Base-by-base conservation (phyloP, 2,113 vertebrate species). In the Gavialis gangeticus region DNA sequence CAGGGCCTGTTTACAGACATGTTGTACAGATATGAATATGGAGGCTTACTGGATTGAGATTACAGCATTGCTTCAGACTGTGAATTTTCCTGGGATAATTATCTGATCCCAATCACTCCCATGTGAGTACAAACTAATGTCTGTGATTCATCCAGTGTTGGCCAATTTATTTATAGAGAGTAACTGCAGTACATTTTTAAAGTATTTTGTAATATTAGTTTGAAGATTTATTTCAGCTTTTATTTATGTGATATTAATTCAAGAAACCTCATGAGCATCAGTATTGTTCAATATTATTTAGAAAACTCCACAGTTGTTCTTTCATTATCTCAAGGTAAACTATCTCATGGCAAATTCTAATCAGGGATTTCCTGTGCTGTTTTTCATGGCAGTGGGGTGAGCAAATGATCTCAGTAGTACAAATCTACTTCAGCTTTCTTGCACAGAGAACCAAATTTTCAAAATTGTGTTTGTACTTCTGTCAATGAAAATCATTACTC, bases 81-180 rank as follows among this genome's bases (percentile, higher is more conserved):
- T 59, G 79, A 46, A 59, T 81, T 73, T 81, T 93, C 12, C 73
- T 89, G 77, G 56, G 69, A 86, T n/a, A 78, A 10, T 10, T 54
- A 83, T 73, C 82, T 79, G 34, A 94, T 79, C 59, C 22, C 95
- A 84, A 78, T 87, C 88, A 76, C 24, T 22, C n/a, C 58, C 5
- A 4, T 14, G 13, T 87, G 46, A 46, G 54, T 30, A n/a, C 54
- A 90, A 84, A 83, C 87, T 66, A 82, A 94, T 24, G 4, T 19
- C 73, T 80, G 56, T 90, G 46, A 79, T 89, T 85, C 30, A 90
- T 89, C 85, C 18, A 22, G 62, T 75, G n/a, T 82, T 87, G 83
- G 73, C 16, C 90, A 84, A 87, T 87, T 94, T 93, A 85, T 89
- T 92, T 91, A 76, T 92, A 67, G 58, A 94, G 93, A 81, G 13